These are phyloP conservation scores for Caranx melampygus DNA, from an alignment of 2,113 vertebrate species.

Conservation along the genomic window DNA sequence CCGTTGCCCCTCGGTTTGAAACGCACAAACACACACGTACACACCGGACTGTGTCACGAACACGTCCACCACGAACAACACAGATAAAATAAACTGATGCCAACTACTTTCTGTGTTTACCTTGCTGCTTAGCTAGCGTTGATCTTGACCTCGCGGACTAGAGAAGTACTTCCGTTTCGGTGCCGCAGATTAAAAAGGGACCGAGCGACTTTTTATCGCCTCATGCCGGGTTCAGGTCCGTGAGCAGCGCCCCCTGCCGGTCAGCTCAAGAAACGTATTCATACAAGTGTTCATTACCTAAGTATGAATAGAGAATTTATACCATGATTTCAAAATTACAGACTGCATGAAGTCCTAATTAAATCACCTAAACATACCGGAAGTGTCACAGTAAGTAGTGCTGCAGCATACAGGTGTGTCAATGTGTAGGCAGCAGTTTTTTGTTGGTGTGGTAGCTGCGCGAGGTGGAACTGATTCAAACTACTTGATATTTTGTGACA, in stretches of 20 bases:
- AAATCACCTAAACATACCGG: no score
- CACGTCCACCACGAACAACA: neutral
- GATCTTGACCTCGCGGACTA: slow-evolving; percentile 67
- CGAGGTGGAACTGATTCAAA: no score
- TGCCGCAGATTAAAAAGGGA: neutral
- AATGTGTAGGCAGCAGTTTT: no score
- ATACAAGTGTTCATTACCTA: no score
- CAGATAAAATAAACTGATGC: fast-evolving
- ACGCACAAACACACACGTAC: neutral
- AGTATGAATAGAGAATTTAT: no score
- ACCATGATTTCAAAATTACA: no score
- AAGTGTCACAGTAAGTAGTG: no score
- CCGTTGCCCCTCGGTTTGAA: neutral
- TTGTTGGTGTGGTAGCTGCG: no score
- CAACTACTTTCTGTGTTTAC: slow-evolving; percentile 50
- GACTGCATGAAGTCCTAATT: no score
- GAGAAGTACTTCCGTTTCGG: slow-evolving; percentile 74
- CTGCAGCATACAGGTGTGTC: no score
- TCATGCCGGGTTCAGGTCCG: neutral
- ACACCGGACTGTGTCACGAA: neutral
- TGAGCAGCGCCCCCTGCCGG: slow-evolving; percentile 47
- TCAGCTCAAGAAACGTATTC: fast-evolving
- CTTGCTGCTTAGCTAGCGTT: slow-evolving; percentile 37
- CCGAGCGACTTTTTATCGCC: neutral
- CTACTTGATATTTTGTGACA: no score